A percentile compares a stretch with the other conserved stretches of the same genome.
phyloP scores from a whole-genome alignment of 2,797 vertebrate genomes.

The Myripristis jacobus region DNA sequence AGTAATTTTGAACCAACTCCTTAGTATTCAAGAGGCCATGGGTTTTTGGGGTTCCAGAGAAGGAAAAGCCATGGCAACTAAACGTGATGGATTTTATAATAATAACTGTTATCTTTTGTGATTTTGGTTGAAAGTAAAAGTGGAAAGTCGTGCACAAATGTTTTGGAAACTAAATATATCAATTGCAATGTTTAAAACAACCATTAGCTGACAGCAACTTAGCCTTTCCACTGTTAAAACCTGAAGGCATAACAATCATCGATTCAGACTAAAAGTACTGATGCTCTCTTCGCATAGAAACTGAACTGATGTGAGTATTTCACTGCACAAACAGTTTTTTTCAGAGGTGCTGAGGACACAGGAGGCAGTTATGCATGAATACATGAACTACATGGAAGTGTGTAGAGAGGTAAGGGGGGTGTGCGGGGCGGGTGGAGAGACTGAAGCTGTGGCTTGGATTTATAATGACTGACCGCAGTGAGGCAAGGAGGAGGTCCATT shows the following conservation, averaged over 20 bases:
- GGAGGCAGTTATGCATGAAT: slow-evolving; percentile 55
- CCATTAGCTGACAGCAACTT: neutral
- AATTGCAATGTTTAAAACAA: neutral
- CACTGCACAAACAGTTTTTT: slow-evolving; percentile 12
- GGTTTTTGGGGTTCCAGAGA: neutral
- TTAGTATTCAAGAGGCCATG: neutral
- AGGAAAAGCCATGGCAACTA: neutral
- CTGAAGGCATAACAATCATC: slow-evolving; percentile 16
- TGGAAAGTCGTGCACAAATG: neutral
- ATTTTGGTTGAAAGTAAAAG: neutral
- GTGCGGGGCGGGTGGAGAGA: slow-evolving; percentile 49
- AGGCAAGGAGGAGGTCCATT: slow-evolving; percentile 69
- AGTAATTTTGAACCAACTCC: neutral
- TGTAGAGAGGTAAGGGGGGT: slow-evolving; percentile 16
- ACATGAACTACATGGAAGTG: slow-evolving; percentile 45
- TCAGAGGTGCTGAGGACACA: slow-evolving; percentile 14
- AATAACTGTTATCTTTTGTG: neutral
- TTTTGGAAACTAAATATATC: neutral
- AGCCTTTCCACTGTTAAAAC: neutral
- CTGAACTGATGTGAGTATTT: slow-evolving; percentile 37
- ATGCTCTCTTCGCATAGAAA: too few relatives aligned
- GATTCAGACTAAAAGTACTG: slow-evolving; percentile 9
- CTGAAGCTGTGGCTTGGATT: slow-evolving; percentile 61
- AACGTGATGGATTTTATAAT: neutral
- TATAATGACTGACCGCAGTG: slow-evolving; percentile 70